These are phyloP conservation scores for Poicephalus gulielmi DNA, from an alignment of 2,113 vertebrate genomes.

Conservation along the genomic window DNA sequence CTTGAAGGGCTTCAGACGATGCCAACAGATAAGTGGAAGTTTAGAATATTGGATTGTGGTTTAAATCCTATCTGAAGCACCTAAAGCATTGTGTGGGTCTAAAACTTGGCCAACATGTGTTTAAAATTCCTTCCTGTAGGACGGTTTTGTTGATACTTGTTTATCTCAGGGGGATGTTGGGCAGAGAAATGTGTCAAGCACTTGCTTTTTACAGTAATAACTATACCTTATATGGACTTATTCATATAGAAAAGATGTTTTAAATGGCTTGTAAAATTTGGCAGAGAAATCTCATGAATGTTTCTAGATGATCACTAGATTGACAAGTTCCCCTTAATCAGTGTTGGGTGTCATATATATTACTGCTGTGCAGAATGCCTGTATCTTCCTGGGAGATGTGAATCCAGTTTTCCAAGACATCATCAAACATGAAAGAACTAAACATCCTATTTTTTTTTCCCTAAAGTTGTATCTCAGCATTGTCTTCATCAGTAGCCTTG, in stretches of 20 bases:
- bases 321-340: not conserved
- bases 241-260: not conserved
- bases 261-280: not conserved
- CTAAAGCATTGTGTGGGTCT: not conserved
- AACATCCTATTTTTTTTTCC: not conserved
- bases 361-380: not conserved
- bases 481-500: conserved; percentile 48
- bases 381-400: not conserved
- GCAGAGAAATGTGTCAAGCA: not conserved
- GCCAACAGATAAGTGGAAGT: not conserved
- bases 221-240: not conserved
- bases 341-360: not conserved
- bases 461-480: not conserved
- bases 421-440: conserved; percentile 14
- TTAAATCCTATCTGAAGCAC: not conserved
- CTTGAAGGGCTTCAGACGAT: not conserved
- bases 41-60: not conserved
- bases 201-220: not conserved
- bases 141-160: not conserved
- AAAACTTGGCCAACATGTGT: not conserved
- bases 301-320: not conserved
- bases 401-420: conserved; percentile 22
- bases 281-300: not conserved
- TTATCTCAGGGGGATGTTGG: not conserved
- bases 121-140: not conserved